Evolutionary conservation across 2,888 invertebrate species (phyloP), one percentile per base, ranked within the genome.

Genomic region (Neoitamus cyanurus): DNA sequence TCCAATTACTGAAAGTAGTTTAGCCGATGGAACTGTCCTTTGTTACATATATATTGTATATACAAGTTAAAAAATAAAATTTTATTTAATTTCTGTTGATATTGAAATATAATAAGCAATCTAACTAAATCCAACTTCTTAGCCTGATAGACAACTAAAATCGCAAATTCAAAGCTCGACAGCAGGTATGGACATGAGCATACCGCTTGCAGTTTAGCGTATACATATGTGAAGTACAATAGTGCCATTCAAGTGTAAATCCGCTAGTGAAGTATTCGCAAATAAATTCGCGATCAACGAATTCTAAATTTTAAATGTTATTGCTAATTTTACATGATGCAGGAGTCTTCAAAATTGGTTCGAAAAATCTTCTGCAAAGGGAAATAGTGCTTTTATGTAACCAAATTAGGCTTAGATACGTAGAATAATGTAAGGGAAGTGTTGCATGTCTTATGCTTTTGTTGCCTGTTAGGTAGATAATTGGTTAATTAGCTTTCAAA

Each of bases 231-330:
- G 3, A 58, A 58, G 25, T 58, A 58, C 58, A 58, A 58, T 58
- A 58, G 58, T 58, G 58, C 58, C 58, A 58, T 58, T 58, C 20
- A 25, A 20, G 15, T 58, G 58, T 20, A 58, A 58, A 58, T 25
- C 58, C 58, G 58, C 58, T 58, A 58, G 58, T 58, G 58, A 58
- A 58, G 9, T 58, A 58, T 58, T 58, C 58, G 58, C 58, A 58
- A 58, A 58, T 48, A 25, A 58, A 20, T 58, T 58, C 58, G 58
- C 58, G 58, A 58, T 58, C 58, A 58, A 58, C 58, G 58, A 58
- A 58, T 58, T 58, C 58, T 58, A 58, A 58, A 58, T 58, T 58
- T 58, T 58, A 58, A 58, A 58, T 58, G 58, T 58, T 58, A 58
- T 15, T 58, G 20, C 9, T 58, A 58, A 58, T 58, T 58, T 58